These are phyloP conservation scores for Catostomus latipinnis DNA, from an alignment of 2,797 vertebrate species.

Conservation along the genomic window DNA sequence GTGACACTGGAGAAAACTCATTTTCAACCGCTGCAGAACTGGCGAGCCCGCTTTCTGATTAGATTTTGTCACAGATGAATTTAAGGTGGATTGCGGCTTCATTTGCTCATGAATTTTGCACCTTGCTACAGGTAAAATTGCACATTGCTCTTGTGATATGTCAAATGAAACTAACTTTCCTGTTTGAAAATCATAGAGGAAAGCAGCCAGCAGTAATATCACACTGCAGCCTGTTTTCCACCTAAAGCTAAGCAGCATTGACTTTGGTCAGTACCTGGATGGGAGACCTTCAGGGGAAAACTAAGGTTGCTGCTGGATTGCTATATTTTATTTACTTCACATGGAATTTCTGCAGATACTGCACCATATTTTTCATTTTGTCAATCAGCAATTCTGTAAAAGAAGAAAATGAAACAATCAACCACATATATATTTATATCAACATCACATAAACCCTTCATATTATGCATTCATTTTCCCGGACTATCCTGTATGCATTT, in stretches of 20 bases:
- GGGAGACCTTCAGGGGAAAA: too few species aligned
- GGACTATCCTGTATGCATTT: conserved; percentile 46
- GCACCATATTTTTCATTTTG: not conserved
- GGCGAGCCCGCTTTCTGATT: conserved; percentile 43
- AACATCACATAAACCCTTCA: conserved; percentile 28
- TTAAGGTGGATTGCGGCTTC: conserved; percentile 32
- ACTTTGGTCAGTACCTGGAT: too few species aligned
- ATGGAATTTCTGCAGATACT: not conserved
- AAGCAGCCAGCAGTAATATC: not conserved
- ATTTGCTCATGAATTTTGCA: conserved; percentile 35
- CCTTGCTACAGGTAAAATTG: conserved; percentile 38
- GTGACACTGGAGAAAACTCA: conserved; percentile 27
- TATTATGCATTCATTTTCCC: conserved; percentile 37
- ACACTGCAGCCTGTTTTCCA: too few species aligned
- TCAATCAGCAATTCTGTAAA: not conserved
- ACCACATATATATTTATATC: not conserved
- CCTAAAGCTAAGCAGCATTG: not conserved
- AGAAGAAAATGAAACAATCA: not conserved
- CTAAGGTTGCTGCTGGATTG: too few species aligned
- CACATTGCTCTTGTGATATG: conserved; percentile 11
- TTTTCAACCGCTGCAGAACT: conserved; percentile 30
- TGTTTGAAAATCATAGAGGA: not conserved
- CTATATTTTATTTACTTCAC: not conserved
- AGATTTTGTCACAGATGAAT: conserved; percentile 51
- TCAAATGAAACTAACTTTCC: conserved; percentile 30